These are phyloP conservation scores for Quiscalus mexicanus DNA, from an alignment of 2,113 vertebrate species.

Conservation along the genomic window DNA sequence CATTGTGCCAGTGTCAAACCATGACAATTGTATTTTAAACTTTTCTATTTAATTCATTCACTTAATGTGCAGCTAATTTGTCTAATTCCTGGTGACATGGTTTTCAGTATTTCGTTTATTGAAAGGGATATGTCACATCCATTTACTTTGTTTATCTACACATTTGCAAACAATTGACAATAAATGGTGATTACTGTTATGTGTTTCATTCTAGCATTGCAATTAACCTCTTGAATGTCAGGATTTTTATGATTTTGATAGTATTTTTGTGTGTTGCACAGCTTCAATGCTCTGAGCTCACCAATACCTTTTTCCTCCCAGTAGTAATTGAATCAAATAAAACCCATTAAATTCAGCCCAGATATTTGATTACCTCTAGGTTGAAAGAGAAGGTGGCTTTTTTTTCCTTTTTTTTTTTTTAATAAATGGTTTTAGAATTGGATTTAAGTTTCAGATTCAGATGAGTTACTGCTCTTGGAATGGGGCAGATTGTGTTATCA, in stretches of 20 bases:
- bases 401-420: background rate
- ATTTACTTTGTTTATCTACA: conserved; percentile 1
- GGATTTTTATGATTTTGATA: background rate
- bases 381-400: background rate
- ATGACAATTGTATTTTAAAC: conserved; percentile 9
- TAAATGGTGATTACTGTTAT: background rate
- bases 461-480: background rate
- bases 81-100: conserved; percentile 31
- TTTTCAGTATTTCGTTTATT: background rate
- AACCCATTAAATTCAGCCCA: background rate
- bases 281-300: background rate
- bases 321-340: background rate
- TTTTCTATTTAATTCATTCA: conserved; percentile 40
- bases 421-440: background rate
- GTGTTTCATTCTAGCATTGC: background rate
- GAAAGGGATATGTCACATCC: background rate
- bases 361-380: background rate
- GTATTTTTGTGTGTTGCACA: background rate
- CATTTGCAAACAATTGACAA: conserved; percentile 20
- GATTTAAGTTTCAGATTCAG: background rate
- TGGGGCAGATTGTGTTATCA: background rate
- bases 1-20: too few species aligned
- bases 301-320: background rate
- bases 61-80: conserved; percentile 6
- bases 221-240: background rate